Base-by-base conservation (phyloP, 2,888 invertebrate species). In the Cosmopolites sordidus region DNA sequence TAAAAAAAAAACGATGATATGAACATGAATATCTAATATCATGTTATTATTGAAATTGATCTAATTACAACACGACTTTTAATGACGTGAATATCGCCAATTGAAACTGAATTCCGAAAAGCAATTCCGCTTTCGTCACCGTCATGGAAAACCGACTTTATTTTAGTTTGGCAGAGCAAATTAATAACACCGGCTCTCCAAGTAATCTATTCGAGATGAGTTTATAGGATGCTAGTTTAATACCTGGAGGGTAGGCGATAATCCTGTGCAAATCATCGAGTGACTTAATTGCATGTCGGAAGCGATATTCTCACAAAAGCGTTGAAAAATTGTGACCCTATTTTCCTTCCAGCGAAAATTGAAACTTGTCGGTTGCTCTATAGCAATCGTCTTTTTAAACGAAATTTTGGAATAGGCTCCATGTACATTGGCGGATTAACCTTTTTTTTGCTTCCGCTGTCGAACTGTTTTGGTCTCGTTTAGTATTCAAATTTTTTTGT, bases 281-380 rank as follows among this genome's bases (percentile, higher is more conserved):
- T 18, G 42, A 48, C 47, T 58, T 58, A 58, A 58, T 58, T 54
- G 54, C 54, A 49, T 48, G 58, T 54, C 54, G 54, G 43, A 54
- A 41, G 29, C 48, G 49, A 58, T 53, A 51, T 53, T 42, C 48
- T 12, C n/a, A 29, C 39, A 29, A 38, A 53, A 38, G 40, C 43
- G 37, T 52, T 49, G 52, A 52, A 56, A 56, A 56, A 44, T 50
- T 18, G 6, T 6, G 16, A 38, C 33, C 33, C 33, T n/a, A n/a
- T 33, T 33, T 22, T 22, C 8, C 8, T 22, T 22, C 22, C 22
- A 8, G 8, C 4, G 38, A 38, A 38, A 38, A 38, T 38, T 38
- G 5, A 14, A 38, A 14, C 15, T 9, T 38, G 14, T 15, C 3
- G 4, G 38, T 4, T 38, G 38, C 11, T 15, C 15, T 12, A 12